Conservation (phyloP, 2,113 vertebrate genomes). For the Glaucidium brasilianum region DNA sequence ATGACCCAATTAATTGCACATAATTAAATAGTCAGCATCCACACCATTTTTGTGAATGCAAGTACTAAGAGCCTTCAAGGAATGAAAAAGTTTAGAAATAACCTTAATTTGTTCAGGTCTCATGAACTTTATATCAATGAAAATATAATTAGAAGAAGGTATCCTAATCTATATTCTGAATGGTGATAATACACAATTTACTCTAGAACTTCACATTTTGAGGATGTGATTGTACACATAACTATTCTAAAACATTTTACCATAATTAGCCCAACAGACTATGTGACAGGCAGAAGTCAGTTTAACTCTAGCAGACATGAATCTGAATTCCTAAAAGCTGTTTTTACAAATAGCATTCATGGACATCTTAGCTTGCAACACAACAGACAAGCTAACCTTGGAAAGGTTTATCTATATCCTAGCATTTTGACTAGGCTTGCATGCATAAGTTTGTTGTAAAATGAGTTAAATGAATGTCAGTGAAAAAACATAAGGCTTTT, state of each 20-base stretch:
- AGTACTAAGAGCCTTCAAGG: not conserved
- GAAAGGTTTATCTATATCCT: not conserved
- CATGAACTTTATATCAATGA: not conserved
- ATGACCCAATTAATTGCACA: conserved; percentile 6
- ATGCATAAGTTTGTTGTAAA: not conserved
- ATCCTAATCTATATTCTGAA: not conserved
- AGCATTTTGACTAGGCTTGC: not conserved
- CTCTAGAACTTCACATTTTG: not conserved
- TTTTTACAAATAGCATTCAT: not conserved
- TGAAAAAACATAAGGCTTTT: not conserved
- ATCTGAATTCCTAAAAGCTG: not conserved
- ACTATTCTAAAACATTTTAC: not conserved
- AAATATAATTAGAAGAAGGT: not conserved
- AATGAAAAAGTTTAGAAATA: not conserved
- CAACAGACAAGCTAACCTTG: not conserved
- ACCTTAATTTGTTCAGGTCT: not conserved
- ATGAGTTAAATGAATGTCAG: not conserved
- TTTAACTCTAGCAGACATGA: not conserved
- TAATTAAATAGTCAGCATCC: not conserved
- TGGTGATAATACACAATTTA: not conserved
- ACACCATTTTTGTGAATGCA: not conserved
- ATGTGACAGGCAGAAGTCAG: not conserved
- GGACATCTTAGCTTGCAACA: not conserved
- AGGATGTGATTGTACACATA: not conserved
- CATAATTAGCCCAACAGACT: not conserved